phyloP scores from a whole-genome alignment of 2,888 invertebrate genomes.

The Adineta ricciae region DNA sequence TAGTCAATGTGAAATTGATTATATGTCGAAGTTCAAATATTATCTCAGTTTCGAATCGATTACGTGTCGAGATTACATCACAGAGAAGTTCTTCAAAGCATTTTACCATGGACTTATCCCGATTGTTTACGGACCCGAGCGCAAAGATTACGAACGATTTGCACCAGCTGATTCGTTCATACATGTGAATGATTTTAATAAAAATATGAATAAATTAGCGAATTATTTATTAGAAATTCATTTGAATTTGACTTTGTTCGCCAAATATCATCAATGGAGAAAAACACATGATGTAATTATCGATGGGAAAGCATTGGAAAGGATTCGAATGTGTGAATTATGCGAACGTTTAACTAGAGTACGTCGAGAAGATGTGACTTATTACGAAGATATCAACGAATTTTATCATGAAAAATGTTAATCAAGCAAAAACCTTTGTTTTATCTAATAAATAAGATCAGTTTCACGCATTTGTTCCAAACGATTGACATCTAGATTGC shows the following conservation, averaged over 20 bases:
- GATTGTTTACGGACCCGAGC: neutral
- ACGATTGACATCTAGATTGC: neutral
- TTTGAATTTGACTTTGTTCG: neutral
- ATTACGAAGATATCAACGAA: neutral
- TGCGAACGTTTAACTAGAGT: neutral
- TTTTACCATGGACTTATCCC: neutral
- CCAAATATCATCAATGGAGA: neutral
- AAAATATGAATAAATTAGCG: neutral
- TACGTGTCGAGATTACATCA: neutral
- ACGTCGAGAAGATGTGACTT: neutral
- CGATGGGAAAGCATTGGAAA: neutral
- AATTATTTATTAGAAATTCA: neutral
- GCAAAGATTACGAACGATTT: neutral
- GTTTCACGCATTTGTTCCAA: neutral
- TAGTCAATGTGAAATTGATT: neutral
- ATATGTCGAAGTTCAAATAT: neutral
- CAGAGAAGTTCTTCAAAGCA: neutral
- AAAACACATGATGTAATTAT: neutral
- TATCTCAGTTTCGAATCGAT: neutral
- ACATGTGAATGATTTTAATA: neutral
- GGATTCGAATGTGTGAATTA: neutral
- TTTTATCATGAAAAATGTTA: neutral
- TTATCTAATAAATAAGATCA: neutral
- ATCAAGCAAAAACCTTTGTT: neutral
- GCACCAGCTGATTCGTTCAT: neutral